These are phyloP conservation scores for Anastatus disparis DNA, from an alignment of 1,140 invertebrate species.

Conservation along the genomic window DNA sequence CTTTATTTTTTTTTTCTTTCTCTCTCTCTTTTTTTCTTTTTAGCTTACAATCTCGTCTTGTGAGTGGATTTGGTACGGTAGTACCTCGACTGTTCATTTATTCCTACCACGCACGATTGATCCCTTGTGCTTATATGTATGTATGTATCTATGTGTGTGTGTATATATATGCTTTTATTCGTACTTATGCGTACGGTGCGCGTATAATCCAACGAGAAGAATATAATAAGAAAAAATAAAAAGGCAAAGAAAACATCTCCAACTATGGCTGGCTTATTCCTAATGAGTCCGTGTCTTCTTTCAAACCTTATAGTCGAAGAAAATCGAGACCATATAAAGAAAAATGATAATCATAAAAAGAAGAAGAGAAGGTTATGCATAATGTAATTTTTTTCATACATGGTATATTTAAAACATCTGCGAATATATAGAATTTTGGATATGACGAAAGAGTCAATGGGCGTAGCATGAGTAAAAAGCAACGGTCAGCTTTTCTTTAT, in stretches of 20 bases:
- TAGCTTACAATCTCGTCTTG: conserved; percentile 50
- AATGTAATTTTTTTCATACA: too few species aligned
- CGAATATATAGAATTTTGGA: too few species aligned
- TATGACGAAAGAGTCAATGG: too few species aligned
- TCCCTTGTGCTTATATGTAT: too few species aligned
- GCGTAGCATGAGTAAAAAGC: neutral
- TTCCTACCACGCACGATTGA: conserved; percentile 54
- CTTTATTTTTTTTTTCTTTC: neutral
- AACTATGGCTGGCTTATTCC: too few species aligned
- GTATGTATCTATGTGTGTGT: too few species aligned
- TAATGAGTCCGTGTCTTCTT: neutral
- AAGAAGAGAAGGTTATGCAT: conserved; percentile 1
- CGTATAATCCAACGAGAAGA: conserved; percentile 7
- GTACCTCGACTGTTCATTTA: conserved; percentile 52
- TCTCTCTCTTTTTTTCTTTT: neutral
- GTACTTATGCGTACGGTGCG: conserved; percentile 43
- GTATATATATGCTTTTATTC: conserved; percentile 46
- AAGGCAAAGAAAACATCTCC: neutral
- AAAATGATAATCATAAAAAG: neutral
- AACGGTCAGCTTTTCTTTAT: too few species aligned
- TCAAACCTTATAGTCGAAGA: too few species aligned
- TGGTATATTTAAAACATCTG: too few species aligned
- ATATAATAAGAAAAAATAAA: neutral
- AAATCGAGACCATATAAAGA: neutral
- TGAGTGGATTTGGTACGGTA: conserved; percentile 57